phyloP scores from a whole-genome alignment of 1,140 invertebrate genomes.

The Brachionus calyciflorus region DNA sequence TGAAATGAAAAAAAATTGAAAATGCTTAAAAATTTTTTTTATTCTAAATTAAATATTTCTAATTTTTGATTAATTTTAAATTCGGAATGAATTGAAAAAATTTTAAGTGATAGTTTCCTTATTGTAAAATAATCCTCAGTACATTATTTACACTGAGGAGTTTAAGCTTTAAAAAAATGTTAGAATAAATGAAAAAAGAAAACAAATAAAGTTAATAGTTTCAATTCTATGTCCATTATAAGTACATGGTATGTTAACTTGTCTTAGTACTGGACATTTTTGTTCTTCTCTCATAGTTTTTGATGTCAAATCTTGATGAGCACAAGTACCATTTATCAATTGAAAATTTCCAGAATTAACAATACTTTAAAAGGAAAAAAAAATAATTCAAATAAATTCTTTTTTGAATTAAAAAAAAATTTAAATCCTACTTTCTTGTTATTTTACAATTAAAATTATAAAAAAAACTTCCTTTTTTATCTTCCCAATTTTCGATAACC shows the following conservation, averaged over 20 bases:
- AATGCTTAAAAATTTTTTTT: no score
- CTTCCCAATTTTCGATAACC: conserved; percentile 61
- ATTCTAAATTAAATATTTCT: no score
- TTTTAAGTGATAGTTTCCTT: no score
- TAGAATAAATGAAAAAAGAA: not conserved
- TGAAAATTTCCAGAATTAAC: conserved; percentile 61
- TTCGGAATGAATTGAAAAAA: not conserved
- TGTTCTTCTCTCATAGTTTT: conserved; percentile 54
- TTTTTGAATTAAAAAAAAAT: not conserved
- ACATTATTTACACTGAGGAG: no score
- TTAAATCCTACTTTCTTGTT: conserved; percentile 54
- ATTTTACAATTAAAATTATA: conserved; percentile 63
- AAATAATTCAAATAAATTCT: not conserved
- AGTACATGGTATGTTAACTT: conserved; percentile 9
- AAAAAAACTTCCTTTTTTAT: conserved; percentile 54
- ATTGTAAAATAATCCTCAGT: no score
- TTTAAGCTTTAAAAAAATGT: not conserved
- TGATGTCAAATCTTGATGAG: conserved; percentile 54
- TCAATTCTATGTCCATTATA: not conserved
- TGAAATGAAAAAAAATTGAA: no score
- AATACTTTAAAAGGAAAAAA: conserved; percentile 53
- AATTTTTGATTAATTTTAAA: no score
- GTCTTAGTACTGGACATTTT: conserved; percentile 53
- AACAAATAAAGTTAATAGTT: not conserved
- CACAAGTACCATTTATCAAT: conserved; percentile 62